phyloP scores from a whole-genome alignment of 2,113 vertebrate species.

The Plotosus lineatus region DNA sequence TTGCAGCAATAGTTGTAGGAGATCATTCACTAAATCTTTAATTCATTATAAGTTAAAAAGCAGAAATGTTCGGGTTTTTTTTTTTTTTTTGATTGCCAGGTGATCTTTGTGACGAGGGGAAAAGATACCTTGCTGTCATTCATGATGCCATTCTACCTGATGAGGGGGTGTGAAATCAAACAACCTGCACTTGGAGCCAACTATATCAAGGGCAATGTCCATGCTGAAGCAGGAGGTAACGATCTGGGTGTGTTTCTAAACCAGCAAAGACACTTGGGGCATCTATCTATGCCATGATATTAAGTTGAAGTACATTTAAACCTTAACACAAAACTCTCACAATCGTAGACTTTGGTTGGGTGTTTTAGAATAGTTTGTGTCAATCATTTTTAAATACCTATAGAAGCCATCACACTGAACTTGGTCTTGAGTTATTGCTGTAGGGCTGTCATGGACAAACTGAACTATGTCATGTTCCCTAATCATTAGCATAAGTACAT shows the following conservation, averaged over 20 bases:
- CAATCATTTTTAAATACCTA: not conserved
- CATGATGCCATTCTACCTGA: slow-evolving; percentile 96
- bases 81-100: slow-evolving; percentile 67
- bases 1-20: not conserved
- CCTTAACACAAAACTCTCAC: not conserved
- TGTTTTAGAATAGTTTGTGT: not conserved
- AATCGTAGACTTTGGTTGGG: not conserved
- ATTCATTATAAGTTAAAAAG: not conserved
- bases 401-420: not conserved
- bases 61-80: not conserved
- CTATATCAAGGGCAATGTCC: slow-evolving; percentile 88
- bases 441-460: not conserved
- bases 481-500: not conserved
- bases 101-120: slow-evolving; percentile 92
- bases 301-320: not conserved
- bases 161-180: slow-evolving; percentile 95
- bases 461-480: not conserved
- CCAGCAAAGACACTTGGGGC: not conserved
- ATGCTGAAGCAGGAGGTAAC: slow-evolving; percentile 86
- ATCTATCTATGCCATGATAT: not conserved
- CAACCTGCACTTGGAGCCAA: slow-evolving; percentile 96
- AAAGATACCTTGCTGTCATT: slow-evolving; percentile 90
- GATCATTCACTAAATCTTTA: not conserved
- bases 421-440: not conserved
- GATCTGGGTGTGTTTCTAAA: not conserved